Evolutionary conservation across 92 coral and sea anemone species (phyloP), one percentile per base, ranked within the genome.

Genomic region (Phenganax subtilis): DNA sequence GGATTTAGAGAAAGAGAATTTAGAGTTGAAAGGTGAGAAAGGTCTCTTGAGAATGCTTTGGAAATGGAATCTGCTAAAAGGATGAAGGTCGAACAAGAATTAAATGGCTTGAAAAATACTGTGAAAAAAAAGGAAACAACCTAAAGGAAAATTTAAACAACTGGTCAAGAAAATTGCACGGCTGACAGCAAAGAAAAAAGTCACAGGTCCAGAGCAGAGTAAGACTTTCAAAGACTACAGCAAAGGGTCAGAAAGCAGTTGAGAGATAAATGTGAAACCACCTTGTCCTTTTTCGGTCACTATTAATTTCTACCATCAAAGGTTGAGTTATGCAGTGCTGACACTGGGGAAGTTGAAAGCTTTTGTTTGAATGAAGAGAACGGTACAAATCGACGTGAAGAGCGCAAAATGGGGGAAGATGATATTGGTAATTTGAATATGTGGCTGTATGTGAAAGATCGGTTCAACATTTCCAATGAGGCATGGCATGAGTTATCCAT

Each of bases 141-240:
- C 58, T 61, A 83, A 74, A 54, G 71, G 58, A 20, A 83, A 51
- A 51, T 83, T 83, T 30, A 83, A 83, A 60, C 75, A 83, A 54
- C 29, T 75, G 66, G 86, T 66, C 51, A 61, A 17, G 1, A 83
- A 74, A 56, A 61, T 83, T 16, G 86, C 86, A 27, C 15, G 54
- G 53, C 8, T 82, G 57, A 61, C 59, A 47, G 44, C 28, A 76
- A 76, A 2, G 16, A 76, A n/a, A 57, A 76, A 51, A n/a, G 11
- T 11, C 20, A 55, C 70, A 57, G 81, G 81, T 55, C 81, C 70
- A 7, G 25, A 47, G 7, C 55, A 76, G 66, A 73, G 29, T 6
- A 73, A 76, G 27, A 14, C 10, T 3, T 76, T 78, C 63, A 59
- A 12, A 1, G 54, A 57, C 7, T 78, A 78, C 53, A 71, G 14